Evolutionary conservation across 2,888 invertebrate genomes (phyloP).

Genomic region (Stenolophus ochropezus): DNA sequence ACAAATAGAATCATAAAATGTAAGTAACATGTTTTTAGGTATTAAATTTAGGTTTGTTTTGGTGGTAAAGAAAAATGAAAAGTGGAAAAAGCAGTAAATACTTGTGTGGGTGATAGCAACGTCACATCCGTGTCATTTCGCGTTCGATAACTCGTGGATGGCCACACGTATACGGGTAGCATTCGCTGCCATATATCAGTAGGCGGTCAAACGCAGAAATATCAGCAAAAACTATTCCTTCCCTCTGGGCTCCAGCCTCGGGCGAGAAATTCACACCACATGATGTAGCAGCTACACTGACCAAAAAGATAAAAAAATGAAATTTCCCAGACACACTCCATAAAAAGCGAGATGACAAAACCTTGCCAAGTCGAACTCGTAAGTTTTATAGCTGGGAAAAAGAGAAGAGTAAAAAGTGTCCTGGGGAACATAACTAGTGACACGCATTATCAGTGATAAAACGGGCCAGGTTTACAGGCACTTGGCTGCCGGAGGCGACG

Average conservation of each 20-base stretch:
- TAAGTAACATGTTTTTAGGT: constrained; percentile 21
- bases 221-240: constrained; percentile 65
- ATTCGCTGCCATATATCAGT: constrained; percentile 68
- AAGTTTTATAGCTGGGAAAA: constrained; percentile 48
- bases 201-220: constrained; percentile 69
- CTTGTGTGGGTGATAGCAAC: background rate
- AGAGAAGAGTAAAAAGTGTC: constrained; percentile 50
- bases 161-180: constrained; percentile 38
- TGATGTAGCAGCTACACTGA: constrained; percentile 36
- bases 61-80: constrained; percentile 15
- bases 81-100: constrained; percentile 19
- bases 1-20: background rate
- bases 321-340: constrained; percentile 55
- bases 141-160: constrained; percentile 43
- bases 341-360: constrained; percentile 56
- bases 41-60: constrained; percentile 28
- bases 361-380: constrained; percentile 55
- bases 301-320: constrained; percentile 51
- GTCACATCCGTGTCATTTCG: constrained; percentile 38
- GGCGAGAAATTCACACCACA: constrained; percentile 52
- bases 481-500: constrained; percentile 23
- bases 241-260: background rate
- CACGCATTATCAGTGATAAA: constrained; percentile 57
- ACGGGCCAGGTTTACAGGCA: constrained; percentile 38
- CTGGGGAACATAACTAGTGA: constrained; percentile 53